Evolutionary conservation across 92 coral and sea anemone species (phyloP), one percentile per base, ranked within the genome.

Genomic region (Nematostella vectensis): DNA sequence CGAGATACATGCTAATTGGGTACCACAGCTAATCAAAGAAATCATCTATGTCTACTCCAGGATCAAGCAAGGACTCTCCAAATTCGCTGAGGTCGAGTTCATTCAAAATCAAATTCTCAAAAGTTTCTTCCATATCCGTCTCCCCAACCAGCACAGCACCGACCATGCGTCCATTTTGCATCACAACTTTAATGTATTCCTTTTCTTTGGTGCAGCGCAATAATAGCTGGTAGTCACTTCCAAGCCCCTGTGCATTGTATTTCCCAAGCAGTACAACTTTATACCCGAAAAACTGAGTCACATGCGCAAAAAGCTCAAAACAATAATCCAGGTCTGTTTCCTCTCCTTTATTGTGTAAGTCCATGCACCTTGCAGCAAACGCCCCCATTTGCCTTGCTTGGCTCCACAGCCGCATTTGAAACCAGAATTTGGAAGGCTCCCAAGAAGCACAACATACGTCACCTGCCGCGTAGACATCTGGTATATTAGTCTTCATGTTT

Each of bases 341-440:
- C 25, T 76, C 76, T 11, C 50, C 70, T 25, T 57, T 57, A 2
- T 65, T 59, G 52, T 85, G 83, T 2, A 79, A 61, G 2, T 48
- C 31, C 91, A 91, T 91, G 39, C 93, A 91, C 58, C 69, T 73
- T 3, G 98, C 98, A 1, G 96, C 87, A 70, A 81, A 91, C 25
- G 88, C 67, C 18, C 98, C 98, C 98, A 91, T 91, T 51, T 77
- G 93, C 24, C 89, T 68, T 25, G 96, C 98, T 48, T 91, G 98
- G n/a, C 70, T 91, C 98, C 98, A 91, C 10, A 91, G 71, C 50
- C 96, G 74, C 96, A 91, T 91, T 57, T 91, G 98, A 44, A 86
- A 83, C 98, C 98, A 91, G 37, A 68, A 59, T 26, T 80, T 82
- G 0, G 98, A 79, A 9, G 93, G 88, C 20, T 86, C 63, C 98